Base-by-base conservation (phyloP, 2,797 vertebrate species). In the Tenualosa ilisha region DNA sequence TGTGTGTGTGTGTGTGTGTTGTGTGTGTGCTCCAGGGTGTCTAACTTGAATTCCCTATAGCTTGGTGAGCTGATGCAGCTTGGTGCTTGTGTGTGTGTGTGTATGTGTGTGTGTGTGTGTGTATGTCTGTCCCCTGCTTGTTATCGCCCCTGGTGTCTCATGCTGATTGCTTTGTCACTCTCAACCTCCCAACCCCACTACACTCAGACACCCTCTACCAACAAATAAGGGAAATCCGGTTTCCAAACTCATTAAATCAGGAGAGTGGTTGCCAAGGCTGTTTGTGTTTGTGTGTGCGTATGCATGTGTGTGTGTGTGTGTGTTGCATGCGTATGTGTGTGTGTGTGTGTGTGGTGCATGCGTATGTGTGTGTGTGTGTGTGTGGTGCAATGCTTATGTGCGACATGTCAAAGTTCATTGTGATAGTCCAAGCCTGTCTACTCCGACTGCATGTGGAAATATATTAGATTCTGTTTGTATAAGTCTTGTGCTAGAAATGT, bases 241-340 rank as follows among this genome's bases (percentile, higher is more conserved):
- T 72, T 37, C 65, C 13, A 72, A 72, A 72, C 65, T 72, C 65
- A 72, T 72, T 72, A 72, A 72, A 72, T 24, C 82, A 68, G 40
- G 26, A 75, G 15, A 72, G 15, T 72, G 26, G 65, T 72, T 11
- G 65, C 26, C 65, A 72, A 37, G 65, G 31, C 65, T 31, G 12
- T 31, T 7, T 72, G 68, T 72, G 68, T 72, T 2, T 72, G 68
- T 72, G 68, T 72, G 31, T 72, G 68, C 40, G 31, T 72, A 2
- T 72, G 68, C 40, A 31, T 72, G 68, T 72, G 31, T 72, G 68
- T 72, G 72, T 46, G 40, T 22, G 63, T n/a, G n/a, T n/a, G n/a
- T n/a, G n/a, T n/a, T n/a, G n/a, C n/a, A n/a, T n/a, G n/a, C n/a
- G n/a, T n/a, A n/a, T n/a, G n/a, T n/a, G n/a, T n/a, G n/a, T n/a